These are phyloP conservation scores for Chelonoidis abingdonii DNA, from an alignment of 2,113 vertebrate genomes.

Conservation along the genomic window DNA sequence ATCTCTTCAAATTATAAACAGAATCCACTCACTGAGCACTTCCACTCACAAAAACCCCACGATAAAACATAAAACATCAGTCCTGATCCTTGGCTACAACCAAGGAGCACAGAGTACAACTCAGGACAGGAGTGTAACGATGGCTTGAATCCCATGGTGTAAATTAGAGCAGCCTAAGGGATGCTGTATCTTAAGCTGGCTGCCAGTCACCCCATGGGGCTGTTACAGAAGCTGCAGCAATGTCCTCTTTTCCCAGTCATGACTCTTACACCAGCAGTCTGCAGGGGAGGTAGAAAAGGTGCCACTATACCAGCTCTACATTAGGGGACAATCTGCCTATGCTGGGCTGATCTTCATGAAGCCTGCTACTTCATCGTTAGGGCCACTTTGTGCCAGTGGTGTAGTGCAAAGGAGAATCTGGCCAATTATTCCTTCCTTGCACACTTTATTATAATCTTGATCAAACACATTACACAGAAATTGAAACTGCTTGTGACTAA, in stretches of 20 bases:
- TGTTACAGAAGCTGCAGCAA: background rate
- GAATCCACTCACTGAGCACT: fast-evolving
- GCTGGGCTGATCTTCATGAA: background rate
- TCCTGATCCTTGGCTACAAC: background rate
- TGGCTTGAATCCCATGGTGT: fast-evolving
- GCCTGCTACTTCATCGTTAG: background rate
- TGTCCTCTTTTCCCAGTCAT: fast-evolving
- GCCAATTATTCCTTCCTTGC: background rate
- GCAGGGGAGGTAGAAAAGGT: background rate
- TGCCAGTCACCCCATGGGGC: background rate
- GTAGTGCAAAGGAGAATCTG: background rate
- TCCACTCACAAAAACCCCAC: background rate
- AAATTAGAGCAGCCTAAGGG: background rate
- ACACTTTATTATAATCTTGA: background rate
- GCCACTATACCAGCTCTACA: background rate
- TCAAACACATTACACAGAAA: background rate
- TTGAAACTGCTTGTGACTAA: background rate
- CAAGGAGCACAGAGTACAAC: background rate
- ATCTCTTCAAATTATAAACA: background rate
- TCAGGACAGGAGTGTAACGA: background rate
- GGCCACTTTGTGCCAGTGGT: background rate
- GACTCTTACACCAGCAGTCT: background rate
- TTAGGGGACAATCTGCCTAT: background rate
- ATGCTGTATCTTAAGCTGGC: fast-evolving
- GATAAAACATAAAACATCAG: background rate